A percentile compares a stretch with the other conserved stretches of the same genome.
Conservation (phyloP, 2,888 invertebrate genomes). For the Nesidiocoris tenuis region DNA sequence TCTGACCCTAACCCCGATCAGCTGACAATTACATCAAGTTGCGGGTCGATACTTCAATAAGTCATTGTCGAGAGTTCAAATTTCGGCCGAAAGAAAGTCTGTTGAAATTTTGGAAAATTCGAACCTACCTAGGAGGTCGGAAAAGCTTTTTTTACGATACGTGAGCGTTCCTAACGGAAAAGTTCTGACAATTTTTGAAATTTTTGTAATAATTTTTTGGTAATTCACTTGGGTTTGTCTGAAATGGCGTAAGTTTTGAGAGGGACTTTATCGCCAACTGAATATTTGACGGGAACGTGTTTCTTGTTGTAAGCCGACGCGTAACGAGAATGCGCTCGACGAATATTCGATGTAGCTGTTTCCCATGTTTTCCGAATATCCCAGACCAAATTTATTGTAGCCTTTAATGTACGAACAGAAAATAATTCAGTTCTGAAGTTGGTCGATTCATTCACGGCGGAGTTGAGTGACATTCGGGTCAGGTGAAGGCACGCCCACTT, state of each 20-base stretch:
- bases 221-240: neutral
- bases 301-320: constrained; percentile 3
- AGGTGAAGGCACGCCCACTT: constrained; percentile 25
- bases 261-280: constrained; percentile 7
- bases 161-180: too few relatives aligned
- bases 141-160: too few relatives aligned
- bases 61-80: too few relatives aligned
- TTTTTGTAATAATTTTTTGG: constrained; percentile 8
- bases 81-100: too few relatives aligned
- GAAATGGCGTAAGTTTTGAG: neutral
- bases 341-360: constrained; percentile 5
- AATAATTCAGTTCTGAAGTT: constrained; percentile 22
- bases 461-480: neutral
- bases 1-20: too few relatives aligned
- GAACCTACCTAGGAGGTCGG: too few relatives aligned
- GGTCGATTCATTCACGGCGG: constrained; percentile 7
- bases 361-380: constrained; percentile 3
- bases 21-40: too few relatives aligned
- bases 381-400: constrained; percentile 14
- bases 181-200: too few relatives aligned
- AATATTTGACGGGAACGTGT: neutral
- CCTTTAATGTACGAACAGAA: constrained; percentile 1
- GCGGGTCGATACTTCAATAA: too few relatives aligned
- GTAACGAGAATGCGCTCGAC: neutral
- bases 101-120: too few relatives aligned